Base-by-base conservation (phyloP, 2,888 invertebrate genomes). In the Meloe dianella region DNA sequence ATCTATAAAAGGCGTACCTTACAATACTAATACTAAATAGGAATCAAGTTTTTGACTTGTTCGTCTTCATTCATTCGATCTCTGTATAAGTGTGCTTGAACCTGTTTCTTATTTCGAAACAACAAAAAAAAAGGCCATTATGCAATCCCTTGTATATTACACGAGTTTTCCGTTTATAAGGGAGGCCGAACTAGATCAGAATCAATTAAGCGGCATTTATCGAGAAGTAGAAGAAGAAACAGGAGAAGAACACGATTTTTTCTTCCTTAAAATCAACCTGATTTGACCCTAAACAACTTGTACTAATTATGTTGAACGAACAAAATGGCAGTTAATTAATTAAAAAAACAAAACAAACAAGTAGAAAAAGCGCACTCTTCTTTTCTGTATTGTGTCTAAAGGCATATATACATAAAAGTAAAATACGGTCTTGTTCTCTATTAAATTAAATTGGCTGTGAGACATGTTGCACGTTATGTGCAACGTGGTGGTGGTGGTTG, bases 381-480 rank as follows among this genome's bases (percentile, higher is more conserved):
- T n/a, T n/a, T n/a, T n/a, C n/a, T n/a, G n/a, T n/a, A n/a, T n/a
- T n/a, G n/a, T n/a, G n/a, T n/a, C n/a, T n/a, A n/a, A n/a, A n/a
- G n/a, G n/a, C n/a, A n/a, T n/a, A n/a, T n/a, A n/a, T n/a, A 41
- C 17, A 41, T n/a, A 8, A 10, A 51, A 22, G 22, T 10, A n/a
- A 27, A 54, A 27, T 54, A 54, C 54, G 54, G 54, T 14, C 54
- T 27, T 54, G 54, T 54, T 54, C 6, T 14, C 27, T 27, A 54
- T 54, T 54, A 54, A 54, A 27, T 54, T 54, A 54, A 54, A 54
- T 54, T 54, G 54, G 54, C 54, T 54, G 54, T 27, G 54, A 54
- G 54, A 54, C 54, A 54, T 54, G 54, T 54, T 54, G 54, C 54
- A 54, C 54, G 54, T 54, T 54, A 54, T 54, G 54, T 54, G 54